Evolutionary conservation across 1,140 invertebrate species (phyloP).

Genomic region (Drosophila neocordata): DNA sequence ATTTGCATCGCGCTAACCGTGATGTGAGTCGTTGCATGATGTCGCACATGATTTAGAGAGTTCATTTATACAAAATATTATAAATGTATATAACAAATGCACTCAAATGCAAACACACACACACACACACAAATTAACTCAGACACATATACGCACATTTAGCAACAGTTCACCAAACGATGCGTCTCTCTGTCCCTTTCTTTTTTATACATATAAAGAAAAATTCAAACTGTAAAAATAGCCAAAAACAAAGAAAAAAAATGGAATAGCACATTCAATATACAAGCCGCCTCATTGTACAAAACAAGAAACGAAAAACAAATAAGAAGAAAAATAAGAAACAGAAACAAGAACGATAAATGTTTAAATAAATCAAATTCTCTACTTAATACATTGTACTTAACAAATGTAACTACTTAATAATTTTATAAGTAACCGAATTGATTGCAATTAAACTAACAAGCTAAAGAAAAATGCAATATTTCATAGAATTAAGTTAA

Average conservation of each 20-base stretch:
- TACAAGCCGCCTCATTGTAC: slow-evolving; percentile 55
- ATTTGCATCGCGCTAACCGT: slow-evolving; percentile 82
- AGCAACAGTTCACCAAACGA: slow-evolving; percentile 51
- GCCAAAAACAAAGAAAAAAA: slow-evolving; percentile 32
- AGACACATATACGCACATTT: slow-evolving; percentile 30
- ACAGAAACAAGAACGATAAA: neutral
- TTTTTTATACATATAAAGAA: slow-evolving; percentile 21
- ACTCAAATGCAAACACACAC: slow-evolving; percentile 8
- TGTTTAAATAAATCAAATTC: slow-evolving; percentile 8
- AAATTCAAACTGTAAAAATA: slow-evolving; percentile 45
- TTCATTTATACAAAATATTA: slow-evolving; percentile 27
- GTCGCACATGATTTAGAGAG: slow-evolving; percentile 79
- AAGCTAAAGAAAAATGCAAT: slow-evolving; percentile 55
- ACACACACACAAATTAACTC: slow-evolving; percentile 40
- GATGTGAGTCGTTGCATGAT: slow-evolving; percentile 83
- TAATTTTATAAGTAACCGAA: slow-evolving; percentile 32
- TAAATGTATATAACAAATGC: slow-evolving; percentile 31
- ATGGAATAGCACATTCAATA: slow-evolving; percentile 36
- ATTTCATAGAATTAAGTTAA: slow-evolving; percentile 34
- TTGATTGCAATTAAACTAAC: slow-evolving; percentile 42
- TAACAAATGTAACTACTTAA: slow-evolving; percentile 40
- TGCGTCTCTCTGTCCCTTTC: slow-evolving; percentile 39
- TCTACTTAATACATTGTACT: slow-evolving; percentile 58
- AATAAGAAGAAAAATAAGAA: slow-evolving; percentile 10
- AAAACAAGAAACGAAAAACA: slow-evolving; percentile 33